Base-by-base conservation (phyloP, 2,797 vertebrate genomes). In the Alcedo quadribrachys region DNA sequence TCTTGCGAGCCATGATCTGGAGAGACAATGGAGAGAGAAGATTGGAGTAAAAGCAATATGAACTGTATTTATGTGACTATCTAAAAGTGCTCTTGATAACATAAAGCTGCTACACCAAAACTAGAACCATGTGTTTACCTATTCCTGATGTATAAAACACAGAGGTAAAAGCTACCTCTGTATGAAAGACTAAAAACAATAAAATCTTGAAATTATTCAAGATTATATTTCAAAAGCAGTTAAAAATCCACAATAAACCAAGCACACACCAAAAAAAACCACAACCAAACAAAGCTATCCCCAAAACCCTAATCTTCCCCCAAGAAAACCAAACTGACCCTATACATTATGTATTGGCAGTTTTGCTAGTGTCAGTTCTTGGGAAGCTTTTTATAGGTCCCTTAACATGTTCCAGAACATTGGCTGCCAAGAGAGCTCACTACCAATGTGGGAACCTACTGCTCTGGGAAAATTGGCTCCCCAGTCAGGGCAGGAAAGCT, bases 401-500 rank as follows among this genome's bases (percentile, higher is more conserved):
- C 30, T 68, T 43, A 13, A 17, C 3, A 30, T 14, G 15, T 70
- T 27, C 32, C 32, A 21, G 51, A n/a, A 27, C 14, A 35, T 12
- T n/a, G 37, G 21, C 42, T 61, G 79, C n/a, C 51, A 57, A 51
- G 37, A 2, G 15, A 80, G 25, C 42, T 53, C 1, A 2, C 20
- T 43, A 22, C 18, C 30, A 46, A 28, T 8, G 10, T 12, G 13
- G 0, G 15, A 76, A 15, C 16, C 28, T 28, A 2, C 32, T 3
- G 5, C 19, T 6, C 17, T 1, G 30, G 28, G 19, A 43, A 32
- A 15, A 46, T 2, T 74, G 53, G 22, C 48, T 79, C 22, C 53
- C 18, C 15, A 19, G 22, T 0, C 32, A 15, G 0, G 2, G 37
- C 66, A 53, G 45, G 30, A 15, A 35, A 53, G 24, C 3, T 5